Percentiles rank a stretch among this genome's conserved stretches.
Conservation (phyloP, 2,113 vertebrate genomes). For the Malurus melanocephalus region DNA sequence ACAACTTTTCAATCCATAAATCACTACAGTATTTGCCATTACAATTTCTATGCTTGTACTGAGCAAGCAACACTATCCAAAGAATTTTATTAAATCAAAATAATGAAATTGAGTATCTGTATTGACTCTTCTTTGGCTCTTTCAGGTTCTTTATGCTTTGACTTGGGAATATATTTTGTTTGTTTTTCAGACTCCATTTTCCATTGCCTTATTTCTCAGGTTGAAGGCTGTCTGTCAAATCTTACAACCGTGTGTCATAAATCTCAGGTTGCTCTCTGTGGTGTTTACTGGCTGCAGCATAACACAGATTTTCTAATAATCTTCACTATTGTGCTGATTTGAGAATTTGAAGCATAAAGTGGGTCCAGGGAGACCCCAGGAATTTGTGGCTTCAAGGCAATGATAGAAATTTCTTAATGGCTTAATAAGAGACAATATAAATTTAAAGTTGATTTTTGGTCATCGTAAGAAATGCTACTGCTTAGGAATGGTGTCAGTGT, state of each 20-base stretch:
- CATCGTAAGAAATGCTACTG: background rate
- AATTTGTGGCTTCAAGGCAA: conserved; percentile 41
- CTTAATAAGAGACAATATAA: background rate
- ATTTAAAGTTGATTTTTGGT: conserved; percentile 27
- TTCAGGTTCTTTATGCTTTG: background rate
- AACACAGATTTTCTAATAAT: conserved; percentile 14
- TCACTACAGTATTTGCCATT: conserved; percentile 18
- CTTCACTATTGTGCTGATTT: conserved; percentile 39
- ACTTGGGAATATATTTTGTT: background rate
- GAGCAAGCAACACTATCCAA: background rate
- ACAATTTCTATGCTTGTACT: background rate
- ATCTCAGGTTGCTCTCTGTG: background rate
- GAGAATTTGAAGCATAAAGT: conserved; percentile 10
- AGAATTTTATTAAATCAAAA: conserved; percentile 31
- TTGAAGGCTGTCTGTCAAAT: background rate
- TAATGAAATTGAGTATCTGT: conserved; percentile 15
- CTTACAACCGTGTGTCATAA: background rate
- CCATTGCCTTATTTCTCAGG: background rate
- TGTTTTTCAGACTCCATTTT: background rate
- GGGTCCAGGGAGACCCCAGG: conserved; percentile 22
- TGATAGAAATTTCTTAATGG: conserved; percentile 55
- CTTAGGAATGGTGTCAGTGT: background rate
- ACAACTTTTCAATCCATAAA: conserved; percentile 41
- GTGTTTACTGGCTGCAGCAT: background rate
- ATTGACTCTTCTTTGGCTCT: background rate